Conservation (phyloP, 2,113 vertebrate genomes). For the Zosterops japonicus region DNA sequence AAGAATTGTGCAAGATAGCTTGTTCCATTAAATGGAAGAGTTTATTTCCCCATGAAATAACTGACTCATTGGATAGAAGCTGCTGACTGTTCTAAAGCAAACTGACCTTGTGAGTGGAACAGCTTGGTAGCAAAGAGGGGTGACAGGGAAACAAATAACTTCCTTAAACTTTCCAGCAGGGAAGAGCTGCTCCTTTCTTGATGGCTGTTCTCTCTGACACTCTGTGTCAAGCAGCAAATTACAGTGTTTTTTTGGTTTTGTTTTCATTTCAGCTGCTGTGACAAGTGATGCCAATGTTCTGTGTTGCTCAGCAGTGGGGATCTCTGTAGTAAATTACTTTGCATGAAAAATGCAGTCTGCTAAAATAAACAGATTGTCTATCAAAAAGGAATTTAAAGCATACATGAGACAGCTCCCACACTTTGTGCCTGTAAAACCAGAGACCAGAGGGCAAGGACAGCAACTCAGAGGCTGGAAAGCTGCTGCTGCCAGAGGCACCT, state of each 20-base stretch:
- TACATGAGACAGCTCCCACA: accelerated
- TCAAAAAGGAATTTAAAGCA: neutral
- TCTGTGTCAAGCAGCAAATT: neutral
- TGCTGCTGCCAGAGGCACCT: neutral
- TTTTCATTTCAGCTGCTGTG: neutral
- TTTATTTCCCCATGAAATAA: neutral
- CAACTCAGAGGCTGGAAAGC: neutral
- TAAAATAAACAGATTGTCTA: neutral
- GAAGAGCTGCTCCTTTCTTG: neutral
- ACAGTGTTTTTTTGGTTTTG: neutral
- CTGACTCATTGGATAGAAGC: neutral
- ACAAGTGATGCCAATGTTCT: neutral
- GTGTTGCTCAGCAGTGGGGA: accelerated
- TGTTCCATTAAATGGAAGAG: neutral
- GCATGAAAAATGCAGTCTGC: neutral
- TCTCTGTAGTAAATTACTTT: neutral
- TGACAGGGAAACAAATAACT: neutral
- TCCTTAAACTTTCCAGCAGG: neutral
- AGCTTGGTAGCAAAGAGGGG: neutral
- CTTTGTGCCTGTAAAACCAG: neutral
- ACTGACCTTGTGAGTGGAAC: neutral
- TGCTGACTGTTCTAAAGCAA: neutral
- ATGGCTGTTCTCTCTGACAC: neutral
- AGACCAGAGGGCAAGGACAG: neutral
- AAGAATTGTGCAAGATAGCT: neutral